Conservation (phyloP, 2,113 vertebrate species). For the Brevimyrus niger region DNA sequence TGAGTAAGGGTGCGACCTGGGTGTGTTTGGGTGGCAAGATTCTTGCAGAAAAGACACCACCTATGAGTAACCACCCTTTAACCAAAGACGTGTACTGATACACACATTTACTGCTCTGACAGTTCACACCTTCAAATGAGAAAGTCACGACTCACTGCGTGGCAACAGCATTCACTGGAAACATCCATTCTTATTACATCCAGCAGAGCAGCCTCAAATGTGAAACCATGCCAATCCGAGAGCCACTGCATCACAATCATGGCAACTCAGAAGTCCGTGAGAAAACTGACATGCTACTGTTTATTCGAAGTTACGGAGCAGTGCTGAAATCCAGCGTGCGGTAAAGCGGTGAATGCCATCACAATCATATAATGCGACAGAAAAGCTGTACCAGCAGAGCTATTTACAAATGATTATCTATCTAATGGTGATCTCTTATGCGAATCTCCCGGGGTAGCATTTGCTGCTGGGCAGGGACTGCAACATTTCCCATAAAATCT, state of each 20-base stretch:
- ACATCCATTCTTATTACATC: not conserved
- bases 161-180: not conserved
- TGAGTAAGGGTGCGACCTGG: not conserved
- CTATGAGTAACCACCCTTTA: not conserved
- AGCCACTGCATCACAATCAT: not conserved
- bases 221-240: not conserved
- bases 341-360: not conserved
- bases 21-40: not conserved
- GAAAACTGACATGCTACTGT: not conserved
- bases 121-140: not conserved
- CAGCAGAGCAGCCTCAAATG: not conserved
- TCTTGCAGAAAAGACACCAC: not conserved
- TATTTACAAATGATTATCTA: not conserved
- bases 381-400: not conserved
- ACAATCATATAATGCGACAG: not conserved
- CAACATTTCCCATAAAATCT: not conserved
- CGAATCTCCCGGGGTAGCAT: not conserved
- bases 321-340: not conserved
- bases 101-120: not conserved
- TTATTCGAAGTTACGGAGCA: not conserved
- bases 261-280: not conserved
- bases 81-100: not conserved
- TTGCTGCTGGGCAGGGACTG: not conserved
- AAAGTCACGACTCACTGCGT: not conserved
- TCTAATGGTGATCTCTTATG: not conserved